Base-by-base conservation (phyloP, 2,888 invertebrate species). In the Ennomos quercinarius region DNA sequence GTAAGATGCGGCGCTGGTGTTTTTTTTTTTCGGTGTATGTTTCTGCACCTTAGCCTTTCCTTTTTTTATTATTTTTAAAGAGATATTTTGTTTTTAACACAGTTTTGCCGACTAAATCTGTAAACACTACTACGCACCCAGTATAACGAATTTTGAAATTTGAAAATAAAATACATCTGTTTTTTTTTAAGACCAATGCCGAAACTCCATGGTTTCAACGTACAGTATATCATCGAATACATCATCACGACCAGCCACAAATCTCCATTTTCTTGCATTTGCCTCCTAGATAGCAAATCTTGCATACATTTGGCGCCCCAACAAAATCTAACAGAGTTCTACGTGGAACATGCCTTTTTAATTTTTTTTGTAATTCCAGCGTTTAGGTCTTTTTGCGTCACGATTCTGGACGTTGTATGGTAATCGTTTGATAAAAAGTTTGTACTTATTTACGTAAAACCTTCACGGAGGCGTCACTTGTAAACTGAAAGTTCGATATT, bases 401-500 rank as follows among this genome's bases (percentile, higher is more conserved):
- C 86, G 86, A 87, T 81, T 68, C 57, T 53, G 55, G 81, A 84
- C 81, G 83, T 83, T 84, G 80, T 84, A 86, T 86, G 83, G 79
- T 82, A 86, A 86, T 83, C 77, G 76, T 74, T 70, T 72, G 78
- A 77, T 76, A 78, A 74, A 70, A 64, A 51, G 47, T 42, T 35
- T 59, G 42, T 13, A 57, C 41, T 37, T 61, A 35, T 59, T 54
- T 50, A 46, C 27, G 48, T 44, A 50, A 44, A 38, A 47, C 38
- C 46, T 46, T 39, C 43, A 38, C n/a, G 50, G 57, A 56, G 27
- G 27, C 27, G 62, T 56, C 52, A 46, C 13, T 55, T 42, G 8
- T 53, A 39, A 40, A 38, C 4, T 17, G 17, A 17, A 17, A 4
- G 4, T 17, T 17, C 17, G 17, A 27, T 27, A 27, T 27, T 27